Percentiles rank a stretch among this genome's conserved stretches.
Evolutionary conservation across 1,140 invertebrate genomes (phyloP).

Genomic region (Listronotus bonariensis): DNA sequence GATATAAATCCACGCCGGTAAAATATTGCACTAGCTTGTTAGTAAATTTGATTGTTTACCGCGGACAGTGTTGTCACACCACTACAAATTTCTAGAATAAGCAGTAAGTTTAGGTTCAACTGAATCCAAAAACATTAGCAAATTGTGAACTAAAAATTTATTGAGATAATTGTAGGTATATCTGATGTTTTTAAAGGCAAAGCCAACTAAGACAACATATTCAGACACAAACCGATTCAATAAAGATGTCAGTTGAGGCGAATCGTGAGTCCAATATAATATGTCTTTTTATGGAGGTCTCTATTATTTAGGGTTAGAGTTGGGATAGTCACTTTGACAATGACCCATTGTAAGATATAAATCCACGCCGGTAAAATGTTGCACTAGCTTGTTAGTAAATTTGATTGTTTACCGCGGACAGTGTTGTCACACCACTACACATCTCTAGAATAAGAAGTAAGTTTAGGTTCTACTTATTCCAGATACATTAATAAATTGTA

Average conservation of each 20-base stretch:
- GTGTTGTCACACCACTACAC: neutral
- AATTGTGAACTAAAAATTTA: too few relatives aligned
- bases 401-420: slow-evolving; percentile 4
- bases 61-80: neutral
- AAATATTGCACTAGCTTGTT: slow-evolving; percentile 15
- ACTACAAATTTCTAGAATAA: too few relatives aligned
- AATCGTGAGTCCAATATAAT: slow-evolving; percentile 36
- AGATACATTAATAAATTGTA: too few relatives aligned
- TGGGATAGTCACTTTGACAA: slow-evolving; percentile 35
- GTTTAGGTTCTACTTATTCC: too few relatives aligned
- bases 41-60: slow-evolving; percentile 28
- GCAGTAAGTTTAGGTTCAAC: too few relatives aligned
- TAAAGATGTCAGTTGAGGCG: slow-evolving; percentile 36
- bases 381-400: slow-evolving; percentile 17
- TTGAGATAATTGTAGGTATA: too few relatives aligned
- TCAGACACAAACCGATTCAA: slow-evolving; percentile 35
- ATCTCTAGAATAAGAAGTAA: too few relatives aligned
- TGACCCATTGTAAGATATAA: slow-evolving; percentile 33
- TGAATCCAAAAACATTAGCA: too few relatives aligned
- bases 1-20: slow-evolving; percentile 24
- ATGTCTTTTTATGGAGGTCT: slow-evolving; percentile 35
- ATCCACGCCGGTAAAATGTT: slow-evolving; percentile 18
- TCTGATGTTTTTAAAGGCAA: too few relatives aligned
- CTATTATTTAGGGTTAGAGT: slow-evolving; percentile 32
- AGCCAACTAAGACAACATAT: slow-evolving; percentile 29